Conservation (phyloP, 2,888 invertebrate species). For the Malacosoma neustria region DNA sequence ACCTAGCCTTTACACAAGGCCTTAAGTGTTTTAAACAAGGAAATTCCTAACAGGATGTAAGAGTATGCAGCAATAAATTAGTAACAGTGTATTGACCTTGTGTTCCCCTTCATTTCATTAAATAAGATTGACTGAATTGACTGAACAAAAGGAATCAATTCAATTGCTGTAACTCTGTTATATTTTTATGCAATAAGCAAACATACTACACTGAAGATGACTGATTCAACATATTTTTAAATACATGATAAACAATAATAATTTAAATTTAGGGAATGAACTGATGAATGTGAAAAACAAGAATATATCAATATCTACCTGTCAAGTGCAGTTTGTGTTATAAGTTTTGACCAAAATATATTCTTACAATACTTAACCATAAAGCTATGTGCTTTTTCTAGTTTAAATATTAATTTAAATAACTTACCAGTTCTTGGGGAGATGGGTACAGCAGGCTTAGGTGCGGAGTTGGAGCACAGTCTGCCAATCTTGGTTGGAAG, state of each 20-base stretch:
- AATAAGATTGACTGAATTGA: slow-evolving; percentile 22
- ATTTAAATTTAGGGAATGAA: not conserved
- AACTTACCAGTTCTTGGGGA: slow-evolving; percentile 71
- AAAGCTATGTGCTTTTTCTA: not conserved
- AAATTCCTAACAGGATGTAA: slow-evolving; percentile 12
- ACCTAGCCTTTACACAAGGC: slow-evolving; percentile 2
- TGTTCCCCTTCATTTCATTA: slow-evolving; percentile 21
- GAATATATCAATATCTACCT: slow-evolving; percentile 7
- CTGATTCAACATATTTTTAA: not conserved
- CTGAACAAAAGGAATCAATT: slow-evolving; percentile 17
- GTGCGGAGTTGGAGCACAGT: slow-evolving; percentile 76
- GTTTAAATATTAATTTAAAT: not conserved
- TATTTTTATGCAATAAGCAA: slow-evolving; percentile 13
- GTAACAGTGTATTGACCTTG: slow-evolving; percentile 23
- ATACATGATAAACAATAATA: no score
- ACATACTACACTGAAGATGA: slow-evolving; percentile 16
- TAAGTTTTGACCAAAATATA: slow-evolving; percentile 1
- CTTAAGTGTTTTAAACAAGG: slow-evolving; percentile 3
- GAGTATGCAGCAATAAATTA: slow-evolving; percentile 20
- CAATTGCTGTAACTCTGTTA: slow-evolving; percentile 17
- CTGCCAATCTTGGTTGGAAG: slow-evolving; percentile 80
- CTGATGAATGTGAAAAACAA: not conserved
- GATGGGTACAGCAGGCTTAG: slow-evolving; percentile 80
- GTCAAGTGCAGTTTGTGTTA: slow-evolving; percentile 61
- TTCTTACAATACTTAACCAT: not conserved